Evolutionary conservation across 2,888 invertebrate species (phyloP).

Genomic region (Aplocera efformata): DNA sequence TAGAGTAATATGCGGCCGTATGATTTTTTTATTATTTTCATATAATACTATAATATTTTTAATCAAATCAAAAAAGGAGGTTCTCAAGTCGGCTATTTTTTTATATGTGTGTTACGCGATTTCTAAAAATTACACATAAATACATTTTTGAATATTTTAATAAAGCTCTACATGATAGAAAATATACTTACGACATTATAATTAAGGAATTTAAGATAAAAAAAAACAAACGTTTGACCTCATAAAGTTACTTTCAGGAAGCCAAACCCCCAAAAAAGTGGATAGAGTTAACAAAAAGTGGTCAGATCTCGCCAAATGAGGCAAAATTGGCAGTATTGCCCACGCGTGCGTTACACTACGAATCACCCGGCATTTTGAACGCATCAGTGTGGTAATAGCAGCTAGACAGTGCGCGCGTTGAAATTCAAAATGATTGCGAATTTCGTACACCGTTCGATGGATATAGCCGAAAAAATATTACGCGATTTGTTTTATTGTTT

Average conservation of each 20-base stretch:
- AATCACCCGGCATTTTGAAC: slow-evolving; percentile 51
- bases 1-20: too few species aligned
- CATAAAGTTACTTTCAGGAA: neutral
- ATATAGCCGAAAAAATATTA: slow-evolving; percentile 3
- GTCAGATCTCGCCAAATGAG: slow-evolving; percentile 25
- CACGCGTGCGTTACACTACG: slow-evolving; percentile 62
- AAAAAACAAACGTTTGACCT: too few species aligned
- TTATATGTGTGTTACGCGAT: too few species aligned
- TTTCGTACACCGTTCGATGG: slow-evolving; percentile 11
- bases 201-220: too few species aligned
- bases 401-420: slow-evolving; percentile 58
- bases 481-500: slow-evolving; percentile 5
- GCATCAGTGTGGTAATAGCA: slow-evolving; percentile 55
- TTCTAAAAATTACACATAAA: too few species aligned
- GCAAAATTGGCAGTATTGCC: slow-evolving; percentile 22
- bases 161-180: too few species aligned
- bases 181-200: too few species aligned
- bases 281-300: neutral
- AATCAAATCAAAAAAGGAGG: too few species aligned
- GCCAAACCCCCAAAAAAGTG: neutral
- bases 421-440: slow-evolving; percentile 32
- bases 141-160: too few species aligned
- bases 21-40: too few species aligned
- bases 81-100: too few species aligned
- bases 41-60: too few species aligned